Evolutionary conservation across 2,888 invertebrate species (phyloP).

Genomic region (Adelognathus sp.): DNA sequence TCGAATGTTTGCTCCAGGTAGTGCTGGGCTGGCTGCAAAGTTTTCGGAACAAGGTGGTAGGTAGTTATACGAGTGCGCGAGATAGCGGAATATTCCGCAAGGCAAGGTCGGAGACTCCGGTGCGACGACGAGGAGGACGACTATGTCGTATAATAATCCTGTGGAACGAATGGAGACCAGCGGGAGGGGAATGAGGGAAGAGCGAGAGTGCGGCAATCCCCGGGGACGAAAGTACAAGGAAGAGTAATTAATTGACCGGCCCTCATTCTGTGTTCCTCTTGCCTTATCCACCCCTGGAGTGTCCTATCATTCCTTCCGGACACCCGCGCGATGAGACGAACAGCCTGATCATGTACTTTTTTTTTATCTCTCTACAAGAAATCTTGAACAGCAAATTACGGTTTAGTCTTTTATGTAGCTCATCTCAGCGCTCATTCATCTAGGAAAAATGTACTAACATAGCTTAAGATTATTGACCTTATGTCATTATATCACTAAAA

Average conservation of each 20-base stretch:
- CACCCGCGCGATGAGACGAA: slow-evolving; percentile 18
- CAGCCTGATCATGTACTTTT: slow-evolving; percentile 46
- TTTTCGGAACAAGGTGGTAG: slow-evolving; percentile 52
- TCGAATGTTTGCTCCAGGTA: slow-evolving; percentile 29
- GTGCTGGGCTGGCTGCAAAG: slow-evolving; percentile 43
- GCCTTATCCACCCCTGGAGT: slow-evolving; percentile 33
- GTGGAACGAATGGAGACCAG: slow-evolving; percentile 32
- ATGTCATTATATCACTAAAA: too few species aligned
- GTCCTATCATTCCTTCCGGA: not conserved
- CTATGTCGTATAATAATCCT: slow-evolving; percentile 57
- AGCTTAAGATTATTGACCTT: slow-evolving; percentile 5
- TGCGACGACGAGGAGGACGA: slow-evolving; percentile 35
- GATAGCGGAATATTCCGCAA: slow-evolving; percentile 25
- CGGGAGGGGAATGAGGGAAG: slow-evolving; percentile 27
- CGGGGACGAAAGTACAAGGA: slow-evolving; percentile 58
- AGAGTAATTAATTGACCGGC: slow-evolving; percentile 62
- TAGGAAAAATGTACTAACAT: not conserved
- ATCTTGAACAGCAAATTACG: slow-evolving; percentile 39
- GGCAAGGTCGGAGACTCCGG: slow-evolving; percentile 42
- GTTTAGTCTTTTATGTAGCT: not conserved
- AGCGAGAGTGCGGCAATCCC: slow-evolving; percentile 48
- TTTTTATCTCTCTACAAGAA: slow-evolving; percentile 41
- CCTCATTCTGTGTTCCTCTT: slow-evolving; percentile 30
- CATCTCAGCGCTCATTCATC: slow-evolving; percentile 1
- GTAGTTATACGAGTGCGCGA: slow-evolving; percentile 39